Percentiles rank a stretch among this genome's conserved stretches.
These are phyloP conservation scores for Heliconius charithonia DNA, from an alignment of 2,888 invertebrate genomes.

Conservation along the genomic window DNA sequence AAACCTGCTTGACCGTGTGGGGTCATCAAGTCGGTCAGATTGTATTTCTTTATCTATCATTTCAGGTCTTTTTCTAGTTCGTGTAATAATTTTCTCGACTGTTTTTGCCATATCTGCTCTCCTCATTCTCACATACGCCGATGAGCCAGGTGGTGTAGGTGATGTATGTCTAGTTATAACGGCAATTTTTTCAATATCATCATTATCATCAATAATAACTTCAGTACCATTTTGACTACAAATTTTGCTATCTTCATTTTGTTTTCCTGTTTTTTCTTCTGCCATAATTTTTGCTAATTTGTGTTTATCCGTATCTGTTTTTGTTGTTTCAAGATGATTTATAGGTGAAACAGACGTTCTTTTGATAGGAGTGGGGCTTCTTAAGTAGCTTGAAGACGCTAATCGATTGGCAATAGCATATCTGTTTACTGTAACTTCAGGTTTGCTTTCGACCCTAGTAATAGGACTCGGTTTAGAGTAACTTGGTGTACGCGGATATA, in stretches of 20 bases:
- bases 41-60: conserved; percentile 89
- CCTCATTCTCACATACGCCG: conserved; percentile 85
- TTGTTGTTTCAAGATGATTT: conserved; percentile 58
- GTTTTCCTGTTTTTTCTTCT: conserved; percentile 50
- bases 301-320: conserved; percentile 60
- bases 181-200: conserved; percentile 79
- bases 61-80: conserved; percentile 82
- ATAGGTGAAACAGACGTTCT: conserved; percentile 71
- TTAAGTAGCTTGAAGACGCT: conserved; percentile 71
- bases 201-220: conserved; percentile 54
- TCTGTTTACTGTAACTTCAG: conserved; percentile 66
- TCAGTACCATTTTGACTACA: conserved; percentile 49
- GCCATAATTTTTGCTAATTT: conserved; percentile 55
- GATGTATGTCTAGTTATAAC: conserved; percentile 91
- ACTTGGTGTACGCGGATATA: conserved; percentile 79
- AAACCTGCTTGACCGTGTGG: conserved; percentile 86
- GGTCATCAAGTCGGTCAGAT: conserved; percentile 88
- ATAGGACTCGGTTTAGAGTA: conserved; percentile 62
- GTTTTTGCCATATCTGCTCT: conserved; percentile 89
- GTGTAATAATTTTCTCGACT: conserved; percentile 87
- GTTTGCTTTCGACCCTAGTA: conserved; percentile 64
- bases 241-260: conserved; percentile 51
- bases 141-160: conserved; percentile 88
- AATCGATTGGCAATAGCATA: conserved; percentile 75
- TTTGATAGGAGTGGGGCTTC: conserved; percentile 72